phyloP scores from a whole-genome alignment of 1,140 invertebrate species.

The Dendroctonus valens region DNA sequence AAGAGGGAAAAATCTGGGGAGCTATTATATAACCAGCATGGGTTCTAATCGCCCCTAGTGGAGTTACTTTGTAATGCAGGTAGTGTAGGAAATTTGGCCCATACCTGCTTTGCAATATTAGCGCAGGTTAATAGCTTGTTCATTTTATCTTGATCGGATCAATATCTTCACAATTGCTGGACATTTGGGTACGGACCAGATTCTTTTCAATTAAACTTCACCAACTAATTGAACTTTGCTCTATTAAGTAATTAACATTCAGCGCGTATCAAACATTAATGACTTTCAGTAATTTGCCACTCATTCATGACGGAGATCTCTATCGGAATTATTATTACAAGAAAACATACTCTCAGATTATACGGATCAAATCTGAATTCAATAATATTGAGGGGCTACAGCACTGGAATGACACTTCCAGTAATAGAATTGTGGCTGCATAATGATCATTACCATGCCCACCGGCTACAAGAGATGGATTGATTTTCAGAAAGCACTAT shows the following conservation, averaged over 20 bases:
- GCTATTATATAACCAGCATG: not conserved
- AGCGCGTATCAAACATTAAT: no score
- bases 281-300: no score
- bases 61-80: constrained; percentile 90
- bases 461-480: constrained; percentile 6
- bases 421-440: constrained; percentile 5
- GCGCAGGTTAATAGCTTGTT: constrained; percentile 9
- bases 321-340: no score
- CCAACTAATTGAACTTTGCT: constrained; percentile 1
- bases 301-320: no score
- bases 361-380: not conserved
- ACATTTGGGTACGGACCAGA: not conserved
- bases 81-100: constrained; percentile 75
- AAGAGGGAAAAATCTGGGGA: constrained; percentile 7
- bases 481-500: constrained; percentile 4
- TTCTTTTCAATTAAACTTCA: constrained; percentile 7
- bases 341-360: no score
- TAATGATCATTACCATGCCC: constrained; percentile 10
- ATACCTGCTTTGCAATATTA: constrained; percentile 21
- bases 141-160: constrained; percentile 8
- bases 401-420: not conserved
- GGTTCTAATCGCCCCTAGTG: constrained; percentile 42
- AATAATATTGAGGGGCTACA: not conserved
- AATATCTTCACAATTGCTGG: not conserved
- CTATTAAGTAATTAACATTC: not conserved